Conservation (phyloP, 2,797 vertebrate species). For the Danio tinwini region DNA sequence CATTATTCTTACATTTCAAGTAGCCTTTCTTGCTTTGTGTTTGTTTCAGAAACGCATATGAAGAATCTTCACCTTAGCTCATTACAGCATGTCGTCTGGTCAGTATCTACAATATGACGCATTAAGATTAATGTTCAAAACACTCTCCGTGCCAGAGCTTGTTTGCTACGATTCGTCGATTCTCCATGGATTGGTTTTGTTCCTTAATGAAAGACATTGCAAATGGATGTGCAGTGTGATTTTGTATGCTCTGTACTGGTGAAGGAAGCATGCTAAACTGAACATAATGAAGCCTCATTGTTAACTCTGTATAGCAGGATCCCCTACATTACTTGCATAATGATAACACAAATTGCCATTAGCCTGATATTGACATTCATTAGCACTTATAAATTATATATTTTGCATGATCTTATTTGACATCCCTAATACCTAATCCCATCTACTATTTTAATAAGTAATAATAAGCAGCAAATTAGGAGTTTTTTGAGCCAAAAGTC, state of each 20-base stretch:
- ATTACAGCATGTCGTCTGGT: background rate
- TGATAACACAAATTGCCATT: no score
- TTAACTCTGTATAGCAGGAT: constrained; percentile 11
- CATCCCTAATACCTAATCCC: no score
- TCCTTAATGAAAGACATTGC: constrained; percentile 33
- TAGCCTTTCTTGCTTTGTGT: constrained; percentile 15
- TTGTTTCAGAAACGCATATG: background rate
- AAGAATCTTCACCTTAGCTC: background rate
- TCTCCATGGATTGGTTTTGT: constrained; percentile 16
- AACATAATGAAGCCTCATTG: constrained; percentile 10
- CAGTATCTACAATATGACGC: constrained; percentile 16
- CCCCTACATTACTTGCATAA: background rate
- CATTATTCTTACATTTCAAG: background rate
- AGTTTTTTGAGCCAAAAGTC: no score
- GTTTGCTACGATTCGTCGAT: constrained; percentile 9
- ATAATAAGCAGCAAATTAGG: no score
- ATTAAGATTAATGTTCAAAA: constrained; percentile 38
- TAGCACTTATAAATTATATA: no score
- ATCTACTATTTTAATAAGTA: no score
- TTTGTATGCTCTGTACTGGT: background rate
- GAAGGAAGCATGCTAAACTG: constrained; percentile 13
- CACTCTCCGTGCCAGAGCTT: background rate
- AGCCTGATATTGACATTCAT: no score
- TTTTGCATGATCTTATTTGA: no score
- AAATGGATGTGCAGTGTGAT: constrained; percentile 21